Evolutionary conservation across 2,797 vertebrate genomes (phyloP).

Genomic region (Peromyscus eremicus): DNA sequence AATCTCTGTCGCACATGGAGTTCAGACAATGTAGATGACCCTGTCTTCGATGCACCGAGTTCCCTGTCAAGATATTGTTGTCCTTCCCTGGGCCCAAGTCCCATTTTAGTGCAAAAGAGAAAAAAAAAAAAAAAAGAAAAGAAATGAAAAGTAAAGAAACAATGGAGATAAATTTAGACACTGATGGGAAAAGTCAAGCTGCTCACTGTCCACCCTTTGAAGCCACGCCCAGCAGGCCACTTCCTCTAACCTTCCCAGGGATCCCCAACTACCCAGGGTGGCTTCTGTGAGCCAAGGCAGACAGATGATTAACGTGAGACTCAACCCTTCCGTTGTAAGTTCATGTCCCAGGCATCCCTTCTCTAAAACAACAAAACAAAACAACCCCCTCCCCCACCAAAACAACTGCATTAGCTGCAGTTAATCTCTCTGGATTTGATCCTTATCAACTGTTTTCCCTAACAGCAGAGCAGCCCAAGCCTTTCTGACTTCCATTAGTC

Average conservation of each 20-base stretch:
- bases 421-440: constrained; percentile 37
- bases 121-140: constrained; percentile 67
- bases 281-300: constrained; percentile 69
- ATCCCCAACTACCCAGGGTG: constrained; percentile 80
- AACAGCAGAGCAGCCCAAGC: not conserved
- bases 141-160: constrained; percentile 84
- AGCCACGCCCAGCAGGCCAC: constrained; percentile 87
- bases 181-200: constrained; percentile 91
- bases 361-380: constrained; percentile 50
- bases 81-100: constrained; percentile 90
- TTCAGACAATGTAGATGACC: constrained; percentile 90
- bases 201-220: constrained; percentile 89
- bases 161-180: constrained; percentile 92
- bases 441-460: constrained; percentile 51
- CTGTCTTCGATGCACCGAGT: constrained; percentile 88
- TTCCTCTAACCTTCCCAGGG: constrained; percentile 91
- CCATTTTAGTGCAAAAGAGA: constrained; percentile 87
- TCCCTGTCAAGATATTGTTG: constrained; percentile 93
- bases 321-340: constrained; percentile 79
- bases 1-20: constrained; percentile 89
- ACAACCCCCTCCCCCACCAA: not conserved
- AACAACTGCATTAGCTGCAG: constrained; percentile 28
- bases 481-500: not conserved
- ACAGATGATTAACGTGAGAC: constrained; percentile 83
- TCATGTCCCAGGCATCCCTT: constrained; percentile 71